Evolutionary conservation across 1,140 invertebrate genomes (phyloP).

Genomic region (Gryon sp.): DNA sequence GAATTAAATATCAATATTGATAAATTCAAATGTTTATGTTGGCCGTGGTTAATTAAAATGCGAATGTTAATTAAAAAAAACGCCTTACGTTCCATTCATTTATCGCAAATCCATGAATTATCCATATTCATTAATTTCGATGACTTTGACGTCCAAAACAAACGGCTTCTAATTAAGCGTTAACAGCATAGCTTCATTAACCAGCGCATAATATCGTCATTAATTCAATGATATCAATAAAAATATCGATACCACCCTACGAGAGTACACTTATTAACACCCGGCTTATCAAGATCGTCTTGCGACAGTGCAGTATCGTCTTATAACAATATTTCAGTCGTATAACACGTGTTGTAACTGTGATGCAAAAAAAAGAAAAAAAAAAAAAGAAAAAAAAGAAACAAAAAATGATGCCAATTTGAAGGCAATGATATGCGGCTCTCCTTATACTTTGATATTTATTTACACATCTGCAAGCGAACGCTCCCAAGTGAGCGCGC

Average conservation of each 20-base stretch:
- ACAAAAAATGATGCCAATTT: constrained; percentile 36
- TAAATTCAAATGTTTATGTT: neutral
- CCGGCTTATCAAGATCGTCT: constrained; percentile 35
- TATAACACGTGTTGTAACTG: constrained; percentile 41
- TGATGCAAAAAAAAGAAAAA: constrained; percentile 42
- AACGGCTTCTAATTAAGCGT: constrained; percentile 30
- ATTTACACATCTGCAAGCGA: constrained; percentile 56
- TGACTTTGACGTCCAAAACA: constrained; percentile 17
- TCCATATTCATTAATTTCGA: constrained; percentile 28
- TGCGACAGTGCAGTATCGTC: constrained; percentile 12
- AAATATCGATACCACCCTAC: constrained; percentile 43
- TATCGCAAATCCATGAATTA: neutral
- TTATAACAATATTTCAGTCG: constrained; percentile 42
- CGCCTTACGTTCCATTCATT: neutral
- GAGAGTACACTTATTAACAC: constrained; percentile 41
- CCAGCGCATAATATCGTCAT: constrained; percentile 28
- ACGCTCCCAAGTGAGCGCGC: constrained; percentile 56
- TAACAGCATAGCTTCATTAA: constrained; percentile 39
- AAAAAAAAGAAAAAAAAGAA: no score
- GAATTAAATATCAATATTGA: neutral
- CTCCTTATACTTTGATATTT: constrained; percentile 55
- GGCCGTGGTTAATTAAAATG: constrained; percentile 5
- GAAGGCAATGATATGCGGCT: constrained; percentile 55
- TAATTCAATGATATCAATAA: constrained; percentile 33
- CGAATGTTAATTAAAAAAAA: no score